Evolutionary conservation across 2,797 vertebrate genomes (phyloP).

Genomic region (Borostomias antarcticus): DNA sequence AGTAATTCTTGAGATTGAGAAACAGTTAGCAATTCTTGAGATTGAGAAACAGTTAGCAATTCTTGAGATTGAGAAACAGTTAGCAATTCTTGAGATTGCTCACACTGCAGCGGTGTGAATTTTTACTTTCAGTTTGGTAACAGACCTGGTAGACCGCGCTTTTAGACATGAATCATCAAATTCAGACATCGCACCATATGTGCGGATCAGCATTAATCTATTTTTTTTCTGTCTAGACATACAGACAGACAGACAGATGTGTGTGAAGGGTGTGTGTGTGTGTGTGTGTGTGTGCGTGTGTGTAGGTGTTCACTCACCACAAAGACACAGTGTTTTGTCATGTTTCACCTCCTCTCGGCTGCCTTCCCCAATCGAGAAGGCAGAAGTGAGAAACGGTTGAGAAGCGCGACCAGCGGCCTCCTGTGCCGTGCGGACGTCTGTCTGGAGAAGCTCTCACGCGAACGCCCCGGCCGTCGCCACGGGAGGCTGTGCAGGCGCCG

Average conservation of each 20-base stretch:
- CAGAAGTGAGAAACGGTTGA: slow-evolving; percentile 87
- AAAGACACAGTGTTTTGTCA: slow-evolving; percentile 20
- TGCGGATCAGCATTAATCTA: slow-evolving; percentile 47
- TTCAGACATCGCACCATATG: slow-evolving; percentile 33
- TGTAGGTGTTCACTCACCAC: slow-evolving; percentile 21
- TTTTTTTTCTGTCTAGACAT: slow-evolving; percentile 16
- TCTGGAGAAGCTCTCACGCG: slow-evolving; percentile 81
- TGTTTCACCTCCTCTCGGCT: slow-evolving; percentile 38
- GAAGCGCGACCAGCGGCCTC: slow-evolving; percentile 75
- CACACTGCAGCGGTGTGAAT: too few relatives aligned
- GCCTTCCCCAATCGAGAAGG: slow-evolving; percentile 76
- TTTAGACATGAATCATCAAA: slow-evolving; percentile 55
- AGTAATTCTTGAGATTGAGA: too few relatives aligned
- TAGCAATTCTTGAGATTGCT: too few relatives aligned
- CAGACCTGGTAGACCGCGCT: too few relatives aligned
- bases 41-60: too few relatives aligned
- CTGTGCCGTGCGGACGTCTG: slow-evolving; percentile 72
- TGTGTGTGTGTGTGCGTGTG: neutral
- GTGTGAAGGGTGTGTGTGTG: slow-evolving; percentile 26
- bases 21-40: too few relatives aligned
- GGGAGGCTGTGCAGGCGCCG: slow-evolving; percentile 66
- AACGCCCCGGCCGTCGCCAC: slow-evolving; percentile 68
- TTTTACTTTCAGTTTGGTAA: slow-evolving; percentile 56
- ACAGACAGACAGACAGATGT: slow-evolving; percentile 13
- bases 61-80: too few relatives aligned